Percentiles rank a stretch among this genome's conserved stretches.
Evolutionary conservation across 2,113 vertebrate species (phyloP).

Genomic region (Chlamydotis undulata): DNA sequence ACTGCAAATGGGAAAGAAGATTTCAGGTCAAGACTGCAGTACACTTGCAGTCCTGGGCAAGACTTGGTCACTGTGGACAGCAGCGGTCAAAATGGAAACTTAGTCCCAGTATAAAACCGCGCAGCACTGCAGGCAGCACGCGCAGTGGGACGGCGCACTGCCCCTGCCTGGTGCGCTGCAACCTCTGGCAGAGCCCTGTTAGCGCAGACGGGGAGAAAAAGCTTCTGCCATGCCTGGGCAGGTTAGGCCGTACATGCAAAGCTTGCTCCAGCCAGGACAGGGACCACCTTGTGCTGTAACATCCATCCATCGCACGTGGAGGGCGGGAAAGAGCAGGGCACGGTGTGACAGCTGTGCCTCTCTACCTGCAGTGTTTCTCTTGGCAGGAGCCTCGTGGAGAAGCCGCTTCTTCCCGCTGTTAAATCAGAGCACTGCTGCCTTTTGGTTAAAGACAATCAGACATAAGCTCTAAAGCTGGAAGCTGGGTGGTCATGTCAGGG

Average conservation of each 20-base stretch:
- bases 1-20: not conserved
- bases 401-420: not conserved
- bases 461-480: not conserved
- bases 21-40: not conserved
- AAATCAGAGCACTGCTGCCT: not conserved
- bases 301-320: fast-evolving
- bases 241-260: not conserved
- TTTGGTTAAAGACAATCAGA: not conserved
- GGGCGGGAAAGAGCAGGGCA: not conserved
- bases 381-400: not conserved
- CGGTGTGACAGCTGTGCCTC: not conserved
- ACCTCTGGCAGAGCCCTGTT: not conserved
- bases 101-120: fast-evolving
- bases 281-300: not conserved
- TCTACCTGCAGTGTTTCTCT: not conserved
- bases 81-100: not conserved
- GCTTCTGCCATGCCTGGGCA: not conserved
- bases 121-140: not conserved
- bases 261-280: not conserved
- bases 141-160: not conserved
- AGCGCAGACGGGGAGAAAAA: too few species aligned
- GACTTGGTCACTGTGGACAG: not conserved
- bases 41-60: not conserved
- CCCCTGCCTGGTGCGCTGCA: not conserved
- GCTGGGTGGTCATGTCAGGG: slow-evolving; percentile 23